Evolutionary conservation across 2,113 vertebrate species (phyloP).

Genomic region (Toxotes chatareus): DNA sequence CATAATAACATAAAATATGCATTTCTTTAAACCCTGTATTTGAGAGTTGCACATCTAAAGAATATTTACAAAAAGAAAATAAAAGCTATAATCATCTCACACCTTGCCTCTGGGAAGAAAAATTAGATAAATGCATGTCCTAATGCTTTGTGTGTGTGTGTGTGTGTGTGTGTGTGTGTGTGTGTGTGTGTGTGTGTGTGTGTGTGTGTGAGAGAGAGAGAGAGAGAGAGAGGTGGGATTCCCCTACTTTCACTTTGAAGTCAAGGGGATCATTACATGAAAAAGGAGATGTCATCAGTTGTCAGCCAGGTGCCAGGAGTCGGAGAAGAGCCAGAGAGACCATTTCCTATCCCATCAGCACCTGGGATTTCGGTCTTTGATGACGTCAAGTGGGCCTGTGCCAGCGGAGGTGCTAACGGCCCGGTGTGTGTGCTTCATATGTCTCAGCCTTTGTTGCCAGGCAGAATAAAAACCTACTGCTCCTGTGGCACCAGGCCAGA

Average conservation of each 20-base stretch:
- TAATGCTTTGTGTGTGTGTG: not conserved
- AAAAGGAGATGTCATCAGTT: slow-evolving; percentile 71
- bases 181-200: slow-evolving; percentile 21
- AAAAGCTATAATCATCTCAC: slow-evolving; percentile 51
- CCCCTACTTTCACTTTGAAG: slow-evolving; percentile 78
- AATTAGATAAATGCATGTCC: slow-evolving; percentile 33
- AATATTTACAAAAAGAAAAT: slow-evolving; percentile 35
- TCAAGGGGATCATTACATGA: slow-evolving; percentile 67
- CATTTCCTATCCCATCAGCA: slow-evolving; percentile 71
- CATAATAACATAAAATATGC: slow-evolving; percentile 41
- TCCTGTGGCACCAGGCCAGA: slow-evolving; percentile 2
- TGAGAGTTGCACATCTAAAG: slow-evolving; percentile 36
- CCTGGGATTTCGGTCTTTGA: slow-evolving; percentile 60
- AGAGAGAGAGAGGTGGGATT: slow-evolving; percentile 63
- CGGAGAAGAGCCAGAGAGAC: slow-evolving; percentile 25
- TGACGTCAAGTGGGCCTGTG: slow-evolving; percentile 53
- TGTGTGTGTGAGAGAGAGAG: slow-evolving; percentile 1
- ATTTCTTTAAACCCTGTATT: slow-evolving; percentile 27
- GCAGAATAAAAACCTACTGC: slow-evolving; percentile 34
- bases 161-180: not conserved
- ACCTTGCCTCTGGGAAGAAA: slow-evolving; percentile 1
- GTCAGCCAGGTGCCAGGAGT: slow-evolving; percentile 69
- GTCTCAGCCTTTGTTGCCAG: slow-evolving; percentile 25
- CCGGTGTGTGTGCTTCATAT: slow-evolving; percentile 33
- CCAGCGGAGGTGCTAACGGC: slow-evolving; percentile 48